Evolutionary conservation across 2,888 invertebrate genomes (phyloP), one percentile per base, ranked within the genome.

Genomic region (Subacronicta megacephala): DNA sequence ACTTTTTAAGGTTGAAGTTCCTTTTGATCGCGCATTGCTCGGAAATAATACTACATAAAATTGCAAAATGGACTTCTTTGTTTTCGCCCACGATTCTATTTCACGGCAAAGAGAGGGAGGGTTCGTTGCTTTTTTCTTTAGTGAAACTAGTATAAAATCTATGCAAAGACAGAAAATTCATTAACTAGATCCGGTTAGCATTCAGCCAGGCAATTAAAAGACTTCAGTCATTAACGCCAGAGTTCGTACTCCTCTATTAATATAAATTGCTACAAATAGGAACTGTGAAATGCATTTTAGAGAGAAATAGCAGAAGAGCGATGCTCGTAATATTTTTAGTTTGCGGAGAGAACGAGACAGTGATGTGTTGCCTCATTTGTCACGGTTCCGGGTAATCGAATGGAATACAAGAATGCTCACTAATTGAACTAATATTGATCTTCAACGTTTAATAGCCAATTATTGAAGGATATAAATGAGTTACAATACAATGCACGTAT

Each of bases 1-100:
- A 78, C 63, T 78, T 78, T 74, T 77, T 71, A 64, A 81, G 66
- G 71, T 65, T 73, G 75, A 75, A 71, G 62, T 76, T 75, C 60
- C 62, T 72, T 76, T 78, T 77, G 69, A 77, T 58, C 55, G 62
- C 33, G 44, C 29, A 36, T 56, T 52, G 45, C 44, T 64, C 55
- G 47, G 46, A 59, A 45, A 53, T 60, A 65, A 67, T 59, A 44
- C 16, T 53, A 64, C 49, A 70, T 76, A 61, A 66, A 75, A 69
- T 66, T 69, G 61, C 50, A 71, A 76, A 70, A 57, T 62, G 46
- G 50, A 40, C 49, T 40, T 56, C 57, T 45, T 52, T 62, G 57
- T 64, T 61, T 61, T 36, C 37, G 45, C 45, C 38, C 29, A 44
- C 45, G 10, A 53, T 43, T 51, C 18, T 54, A 49, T 51, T 66